These are phyloP conservation scores for Cheumatopsyche charites DNA, from an alignment of 1,140 invertebrate species.

Conservation along the genomic window DNA sequence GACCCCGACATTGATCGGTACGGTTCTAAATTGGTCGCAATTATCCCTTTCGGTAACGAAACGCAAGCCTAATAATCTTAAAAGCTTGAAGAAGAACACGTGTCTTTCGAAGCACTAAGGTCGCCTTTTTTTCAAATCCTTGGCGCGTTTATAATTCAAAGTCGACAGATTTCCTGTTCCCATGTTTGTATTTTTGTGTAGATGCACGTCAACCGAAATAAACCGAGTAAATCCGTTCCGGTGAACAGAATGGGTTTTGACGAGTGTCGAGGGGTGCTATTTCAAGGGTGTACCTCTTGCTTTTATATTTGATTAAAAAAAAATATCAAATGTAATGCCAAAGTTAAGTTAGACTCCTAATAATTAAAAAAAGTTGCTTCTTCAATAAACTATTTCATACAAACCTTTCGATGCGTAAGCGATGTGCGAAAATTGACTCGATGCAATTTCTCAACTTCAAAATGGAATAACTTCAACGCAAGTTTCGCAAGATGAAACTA, in stretches of 20 bases:
- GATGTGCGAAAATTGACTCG: neutral
- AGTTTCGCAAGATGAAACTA: too few relatives aligned
- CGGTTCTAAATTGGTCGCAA: conserved; percentile 8
- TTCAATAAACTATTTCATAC: too few relatives aligned
- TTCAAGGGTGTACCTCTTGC: too few relatives aligned
- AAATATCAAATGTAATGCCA: too few relatives aligned
- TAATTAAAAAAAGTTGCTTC: too few relatives aligned
- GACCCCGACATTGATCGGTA: neutral
- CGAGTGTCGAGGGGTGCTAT: too few relatives aligned
- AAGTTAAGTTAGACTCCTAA: too few relatives aligned
- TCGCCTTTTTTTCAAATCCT: neutral
- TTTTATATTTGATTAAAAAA: too few relatives aligned
- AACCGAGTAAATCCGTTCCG: neutral
- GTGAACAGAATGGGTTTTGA: neutral
- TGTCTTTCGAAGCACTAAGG: neutral
- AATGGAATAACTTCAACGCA: neutral
- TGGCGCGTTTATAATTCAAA: conserved; percentile 12
- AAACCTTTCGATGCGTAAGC: too few relatives aligned
- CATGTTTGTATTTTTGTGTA: conserved; percentile 20
- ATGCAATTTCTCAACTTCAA: neutral
- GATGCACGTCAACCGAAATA: conserved; percentile 33
- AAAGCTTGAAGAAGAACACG: conserved; percentile 18
- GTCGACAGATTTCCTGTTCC: conserved; percentile 38
- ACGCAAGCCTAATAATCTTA: neutral
- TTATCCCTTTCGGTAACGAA: neutral